These are phyloP conservation scores for Mareca strepera DNA, from an alignment of 2,797 vertebrate genomes.

Conservation along the genomic window DNA sequence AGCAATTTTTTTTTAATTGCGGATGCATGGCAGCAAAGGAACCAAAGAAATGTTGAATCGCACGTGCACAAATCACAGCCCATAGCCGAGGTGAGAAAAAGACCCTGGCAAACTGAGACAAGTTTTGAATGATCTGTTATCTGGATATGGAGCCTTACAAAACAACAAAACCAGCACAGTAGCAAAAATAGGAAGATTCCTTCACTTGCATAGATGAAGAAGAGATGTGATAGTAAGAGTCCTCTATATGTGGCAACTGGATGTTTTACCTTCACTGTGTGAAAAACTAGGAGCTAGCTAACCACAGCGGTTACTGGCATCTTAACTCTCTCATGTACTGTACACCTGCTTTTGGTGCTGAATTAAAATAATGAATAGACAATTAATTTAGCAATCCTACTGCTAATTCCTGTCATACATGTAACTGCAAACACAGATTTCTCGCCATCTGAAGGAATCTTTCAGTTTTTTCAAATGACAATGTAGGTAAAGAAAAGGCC, in stretches of 20 bases:
- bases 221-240: not conserved
- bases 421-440: not conserved
- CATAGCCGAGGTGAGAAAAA: not conserved
- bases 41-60: not conserved
- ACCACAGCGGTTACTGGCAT: not conserved
- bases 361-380: not conserved
- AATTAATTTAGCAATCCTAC: not conserved
- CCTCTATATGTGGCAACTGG: not conserved
- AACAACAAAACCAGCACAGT: not conserved
- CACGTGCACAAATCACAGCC: not conserved
- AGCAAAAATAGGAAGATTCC: not conserved
- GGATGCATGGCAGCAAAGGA: slow-evolving; percentile 10
- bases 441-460: not conserved
- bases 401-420: not conserved
- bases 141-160: not conserved
- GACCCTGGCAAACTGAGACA: not conserved
- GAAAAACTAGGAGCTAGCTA: not conserved
- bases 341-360: not conserved
- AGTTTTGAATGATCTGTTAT: not conserved
- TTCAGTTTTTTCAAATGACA: not conserved
- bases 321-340: not conserved
- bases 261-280: not conserved
- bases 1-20: slow-evolving; percentile 45
- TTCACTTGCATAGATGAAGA: not conserved
- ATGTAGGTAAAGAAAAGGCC: not conserved